Conservation (phyloP, 1,140 invertebrate species). For the Nixonia krombeini region DNA sequence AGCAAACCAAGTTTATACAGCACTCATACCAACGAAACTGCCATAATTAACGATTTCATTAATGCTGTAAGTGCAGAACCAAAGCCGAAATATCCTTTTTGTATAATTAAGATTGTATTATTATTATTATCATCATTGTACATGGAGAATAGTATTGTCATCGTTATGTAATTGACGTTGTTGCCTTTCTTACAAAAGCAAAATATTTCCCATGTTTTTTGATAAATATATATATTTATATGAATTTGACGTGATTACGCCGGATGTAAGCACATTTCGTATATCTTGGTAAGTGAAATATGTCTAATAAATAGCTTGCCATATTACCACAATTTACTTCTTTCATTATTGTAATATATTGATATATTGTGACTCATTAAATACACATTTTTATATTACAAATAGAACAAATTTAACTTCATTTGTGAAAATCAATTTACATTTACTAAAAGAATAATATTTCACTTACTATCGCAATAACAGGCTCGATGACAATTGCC, state of each 20-base stretch:
- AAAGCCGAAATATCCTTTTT: constrained; percentile 39
- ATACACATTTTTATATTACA: no score
- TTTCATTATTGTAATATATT: no score
- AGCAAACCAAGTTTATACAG: constrained; percentile 18
- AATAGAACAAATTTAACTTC: no score
- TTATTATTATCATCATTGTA: constrained; percentile 22
- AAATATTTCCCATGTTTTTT: constrained; percentile 43
- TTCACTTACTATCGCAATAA: neutral
- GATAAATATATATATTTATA: constrained; percentile 39
- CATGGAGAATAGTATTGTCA: constrained; percentile 19
- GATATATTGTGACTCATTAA: no score
- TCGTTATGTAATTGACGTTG: constrained; percentile 38
- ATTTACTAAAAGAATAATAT: no score
- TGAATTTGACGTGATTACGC: neutral
- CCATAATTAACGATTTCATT: constrained; percentile 51
- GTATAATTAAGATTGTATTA: constrained; percentile 13
- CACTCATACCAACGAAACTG: constrained; percentile 42
- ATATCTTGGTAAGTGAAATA: no score
- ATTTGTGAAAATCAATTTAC: no score
- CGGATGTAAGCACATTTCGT: neutral
- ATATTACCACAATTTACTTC: no score
- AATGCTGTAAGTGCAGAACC: constrained; percentile 27
- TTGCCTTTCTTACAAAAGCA: constrained; percentile 55
- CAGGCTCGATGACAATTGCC: neutral
- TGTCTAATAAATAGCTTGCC: no score